phyloP scores from a whole-genome alignment of 2,888 invertebrate genomes.

The Blera fallax region DNA sequence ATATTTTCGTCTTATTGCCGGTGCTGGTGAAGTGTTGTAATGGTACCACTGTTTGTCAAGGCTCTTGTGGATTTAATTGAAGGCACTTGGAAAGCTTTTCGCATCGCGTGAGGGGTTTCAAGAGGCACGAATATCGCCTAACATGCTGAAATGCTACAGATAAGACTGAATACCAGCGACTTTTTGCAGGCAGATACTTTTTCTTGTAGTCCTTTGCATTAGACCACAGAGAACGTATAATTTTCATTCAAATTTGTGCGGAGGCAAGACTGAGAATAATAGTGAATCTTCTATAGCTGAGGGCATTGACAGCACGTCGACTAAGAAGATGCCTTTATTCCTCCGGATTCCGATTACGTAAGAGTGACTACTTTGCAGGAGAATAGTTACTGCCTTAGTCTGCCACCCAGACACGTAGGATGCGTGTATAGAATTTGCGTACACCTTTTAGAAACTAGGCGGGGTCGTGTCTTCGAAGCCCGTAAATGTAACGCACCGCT shows the following conservation, averaged over 20 bases:
- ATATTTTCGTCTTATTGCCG: neutral
- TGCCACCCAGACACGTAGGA: too few species aligned
- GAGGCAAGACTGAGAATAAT: neutral
- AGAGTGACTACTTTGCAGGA: too few species aligned
- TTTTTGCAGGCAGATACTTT: neutral
- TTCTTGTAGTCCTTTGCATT: neutral
- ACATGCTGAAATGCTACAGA: neutral
- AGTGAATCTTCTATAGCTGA: neutral
- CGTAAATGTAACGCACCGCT: too few species aligned
- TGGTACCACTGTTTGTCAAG: constrained; percentile 28
- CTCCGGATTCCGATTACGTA: too few species aligned
- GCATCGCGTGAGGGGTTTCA: constrained; percentile 17
- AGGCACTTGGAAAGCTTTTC: constrained; percentile 4
- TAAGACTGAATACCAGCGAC: neutral
- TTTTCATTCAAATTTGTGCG: too few species aligned
- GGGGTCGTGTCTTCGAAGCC: too few species aligned
- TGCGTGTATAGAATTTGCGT: too few species aligned
- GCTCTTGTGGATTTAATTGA: constrained; percentile 40
- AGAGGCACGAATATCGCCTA: neutral
- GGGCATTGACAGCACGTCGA: neutral
- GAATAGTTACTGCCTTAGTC: too few species aligned
- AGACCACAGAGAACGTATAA: too few species aligned
- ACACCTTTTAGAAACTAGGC: too few species aligned
- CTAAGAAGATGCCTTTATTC: too few species aligned
- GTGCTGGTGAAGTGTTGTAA: constrained; percentile 17